Evolutionary conservation across 2,797 vertebrate genomes (phyloP).

Genomic region (Diceros bicornis): DNA sequence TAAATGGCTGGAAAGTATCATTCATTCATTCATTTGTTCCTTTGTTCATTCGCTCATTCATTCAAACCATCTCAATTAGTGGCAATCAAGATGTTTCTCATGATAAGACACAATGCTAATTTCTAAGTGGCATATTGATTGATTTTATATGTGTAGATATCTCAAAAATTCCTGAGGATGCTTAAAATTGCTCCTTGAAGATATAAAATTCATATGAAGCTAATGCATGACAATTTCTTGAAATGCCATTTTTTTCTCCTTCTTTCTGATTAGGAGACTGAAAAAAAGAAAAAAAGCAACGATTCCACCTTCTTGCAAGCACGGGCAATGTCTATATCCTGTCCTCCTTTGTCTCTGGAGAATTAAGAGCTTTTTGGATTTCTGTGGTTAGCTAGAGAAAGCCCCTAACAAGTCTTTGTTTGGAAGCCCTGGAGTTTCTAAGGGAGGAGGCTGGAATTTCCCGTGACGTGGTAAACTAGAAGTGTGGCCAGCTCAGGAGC

Average conservation of each 20-base stretch:
- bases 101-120: neutral
- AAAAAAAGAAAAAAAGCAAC: neutral
- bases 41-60: neutral
- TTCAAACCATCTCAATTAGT: neutral
- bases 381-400: neutral
- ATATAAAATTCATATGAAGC: neutral
- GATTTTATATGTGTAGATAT: neutral
- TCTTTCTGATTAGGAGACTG: neutral
- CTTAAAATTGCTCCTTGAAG: conserved; percentile 33
- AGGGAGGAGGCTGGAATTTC: neutral
- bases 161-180: neutral
- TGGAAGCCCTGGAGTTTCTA: neutral
- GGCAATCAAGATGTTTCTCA: neutral
- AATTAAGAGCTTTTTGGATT: neutral
- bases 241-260: neutral
- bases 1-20: neutral
- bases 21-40: neutral
- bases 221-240: neutral
- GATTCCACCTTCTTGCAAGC: neutral
- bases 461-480: neutral
- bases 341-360: neutral
- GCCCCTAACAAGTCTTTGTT: neutral
- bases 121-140: neutral
- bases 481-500: neutral
- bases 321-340: neutral